Conservation (phyloP, 92 coral and sea anemone species). For the Pocillopora meandrina region DNA sequence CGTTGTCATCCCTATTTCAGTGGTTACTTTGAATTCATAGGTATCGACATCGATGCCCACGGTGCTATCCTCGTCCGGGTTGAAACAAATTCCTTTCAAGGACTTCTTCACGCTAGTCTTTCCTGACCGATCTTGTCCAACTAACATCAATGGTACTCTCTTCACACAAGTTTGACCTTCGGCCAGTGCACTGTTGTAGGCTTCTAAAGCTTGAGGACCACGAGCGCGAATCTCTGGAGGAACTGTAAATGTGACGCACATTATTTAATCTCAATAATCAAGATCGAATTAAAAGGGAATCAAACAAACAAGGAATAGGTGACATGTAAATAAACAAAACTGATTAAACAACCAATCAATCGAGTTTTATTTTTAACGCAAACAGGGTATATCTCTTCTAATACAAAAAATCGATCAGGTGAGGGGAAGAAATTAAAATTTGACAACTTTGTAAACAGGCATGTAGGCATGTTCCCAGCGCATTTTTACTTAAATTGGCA, state of each 20-base stretch:
- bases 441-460: too few species aligned
- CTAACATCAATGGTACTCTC: constrained; percentile 57
- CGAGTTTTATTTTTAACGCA: too few species aligned
- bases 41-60: constrained; percentile 47
- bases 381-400: too few species aligned
- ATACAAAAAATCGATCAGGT: too few species aligned
- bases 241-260: constrained; percentile 20
- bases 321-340: too few species aligned
- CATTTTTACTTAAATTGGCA: too few species aligned
- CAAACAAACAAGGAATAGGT: background rate
- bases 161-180: constrained; percentile 46
- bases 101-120: constrained; percentile 69
- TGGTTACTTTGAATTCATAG: constrained; percentile 19
- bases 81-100: constrained; percentile 46
- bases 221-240: constrained; percentile 69
- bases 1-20: constrained; percentile 19
- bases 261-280: background rate
- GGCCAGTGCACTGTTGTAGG: constrained; percentile 49
- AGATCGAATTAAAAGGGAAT: background rate
- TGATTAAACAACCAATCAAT: too few species aligned
- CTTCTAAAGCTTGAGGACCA: constrained; percentile 48
- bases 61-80: constrained; percentile 59
- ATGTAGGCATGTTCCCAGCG: too few species aligned
- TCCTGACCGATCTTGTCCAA: constrained; percentile 68
- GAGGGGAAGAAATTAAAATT: too few species aligned